Conservation (phyloP, 2,113 vertebrate genomes). For the Tupaia chinensis region DNA sequence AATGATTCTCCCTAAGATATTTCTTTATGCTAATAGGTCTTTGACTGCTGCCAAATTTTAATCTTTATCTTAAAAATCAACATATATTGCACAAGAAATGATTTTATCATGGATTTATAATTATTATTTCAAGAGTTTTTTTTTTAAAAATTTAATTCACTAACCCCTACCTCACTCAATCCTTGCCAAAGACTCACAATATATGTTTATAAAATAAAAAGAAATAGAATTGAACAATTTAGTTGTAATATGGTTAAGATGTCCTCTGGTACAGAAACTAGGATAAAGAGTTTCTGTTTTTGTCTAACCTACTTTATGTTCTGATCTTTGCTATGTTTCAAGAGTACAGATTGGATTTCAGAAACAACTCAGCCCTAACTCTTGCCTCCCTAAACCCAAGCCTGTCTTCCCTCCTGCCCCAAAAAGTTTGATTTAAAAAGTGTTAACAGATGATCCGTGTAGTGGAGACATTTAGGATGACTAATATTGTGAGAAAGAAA, state of each 20-base stretch:
- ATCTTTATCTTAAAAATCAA: conserved; percentile 22
- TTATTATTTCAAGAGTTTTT: not conserved
- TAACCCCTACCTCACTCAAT: not conserved
- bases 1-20: not conserved
- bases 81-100: conserved; percentile 31
- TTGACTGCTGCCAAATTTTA: not conserved
- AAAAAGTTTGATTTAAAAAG: not conserved
- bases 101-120: not conserved
- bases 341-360: not conserved
- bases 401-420: not conserved
- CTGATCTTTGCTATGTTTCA: conserved; percentile 13
- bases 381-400: too few species aligned
- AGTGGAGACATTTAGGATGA: not conserved
- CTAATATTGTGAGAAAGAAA: not conserved
- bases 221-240: not conserved
- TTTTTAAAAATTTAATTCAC: not conserved
- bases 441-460: not conserved
- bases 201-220: conserved; percentile 14
- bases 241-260: not conserved
- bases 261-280: not conserved
- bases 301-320: not conserved
- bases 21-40: not conserved
- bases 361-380: not conserved
- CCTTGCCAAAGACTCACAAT: not conserved
- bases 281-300: not conserved